These are phyloP conservation scores for Charanyca ferruginea DNA, from an alignment of 2,888 invertebrate genomes.

Conservation along the genomic window DNA sequence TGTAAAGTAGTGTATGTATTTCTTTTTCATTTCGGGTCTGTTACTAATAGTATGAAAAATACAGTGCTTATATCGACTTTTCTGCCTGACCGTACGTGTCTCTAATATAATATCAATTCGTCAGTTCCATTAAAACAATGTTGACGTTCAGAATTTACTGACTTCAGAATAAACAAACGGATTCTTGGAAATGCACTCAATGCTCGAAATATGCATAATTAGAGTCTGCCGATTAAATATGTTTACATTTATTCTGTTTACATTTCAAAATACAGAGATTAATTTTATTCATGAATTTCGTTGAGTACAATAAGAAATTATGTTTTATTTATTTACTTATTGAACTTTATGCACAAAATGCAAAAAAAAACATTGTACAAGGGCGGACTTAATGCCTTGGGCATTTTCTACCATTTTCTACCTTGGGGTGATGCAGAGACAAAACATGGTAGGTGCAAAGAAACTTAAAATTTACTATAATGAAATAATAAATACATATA, in stretches of 20 bases:
- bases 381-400: too few species aligned
- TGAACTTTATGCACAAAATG: too few species aligned
- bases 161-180: conserved; percentile 37
- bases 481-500: too few species aligned
- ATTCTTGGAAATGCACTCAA: conserved; percentile 27
- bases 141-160: conserved; percentile 22
- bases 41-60: too few species aligned
- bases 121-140: conserved; percentile 15
- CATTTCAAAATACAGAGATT: conserved; percentile 1
- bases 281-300: not conserved
- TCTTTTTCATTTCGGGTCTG: too few species aligned
- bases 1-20: too few species aligned
- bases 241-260: conserved; percentile 16
- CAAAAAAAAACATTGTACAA: too few species aligned
- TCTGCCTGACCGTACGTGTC: not conserved
- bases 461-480: too few species aligned
- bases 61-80: not conserved
- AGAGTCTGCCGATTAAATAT: conserved; percentile 21
- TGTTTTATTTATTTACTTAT: not conserved
- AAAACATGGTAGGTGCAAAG: too few species aligned
- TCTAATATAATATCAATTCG: conserved; percentile 1
- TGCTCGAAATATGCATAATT: conserved; percentile 12
- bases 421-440: too few species aligned
- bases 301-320: not conserved
- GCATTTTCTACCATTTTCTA: too few species aligned